Base-by-base conservation (phyloP, 1,140 invertebrate species). In the Centruroides vittatus region DNA sequence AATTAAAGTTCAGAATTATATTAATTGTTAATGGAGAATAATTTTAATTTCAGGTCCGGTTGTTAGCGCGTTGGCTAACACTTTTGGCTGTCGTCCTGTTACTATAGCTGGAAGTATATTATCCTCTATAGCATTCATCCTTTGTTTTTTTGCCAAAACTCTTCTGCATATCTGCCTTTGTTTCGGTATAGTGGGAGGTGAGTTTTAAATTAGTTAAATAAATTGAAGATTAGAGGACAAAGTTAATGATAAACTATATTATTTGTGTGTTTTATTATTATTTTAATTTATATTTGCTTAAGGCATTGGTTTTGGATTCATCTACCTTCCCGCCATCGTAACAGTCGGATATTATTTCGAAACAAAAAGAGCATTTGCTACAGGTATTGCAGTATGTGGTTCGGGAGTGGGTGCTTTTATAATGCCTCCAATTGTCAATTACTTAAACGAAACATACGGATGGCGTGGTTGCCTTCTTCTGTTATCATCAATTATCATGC, bases 331-430 rank as follows among this genome's bases (percentile, higher is more conserved):
- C 3, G 91, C 93, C 52, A 95, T 96, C 59, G 91, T 95, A 35
- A 90, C 87, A 70, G 93, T 96, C 6, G 93, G 91, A 4, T 88
- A 86, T 62, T 96, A 95, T 78, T 98, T 97, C 70, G 91, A 96
- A 67, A 84, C 86, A 67, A 85, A 84, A 64, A 80, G 93, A 54
- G 92, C 92, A 4, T 78, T 96, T 63, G 93, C 93, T 4, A 96
- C 92, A 1, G 86, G 87, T 3, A 93, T 98, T 41, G 93, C 93
- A 0, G 92, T 97, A 0, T 95, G 92, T 69, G 93, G 93, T 4
- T 93, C 91, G 4, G 89, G 89, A 3, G 78, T 93, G 9, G 89
- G 89, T 34, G 92, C 88, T 9, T 86, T 91, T 70, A 71, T 90
- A 3, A 85, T 92, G 69, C 84, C 89, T 1, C 88, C 88, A 0